Percentiles rank a stretch among this genome's conserved stretches.
phyloP scores from a whole-genome alignment of 2,797 vertebrate genomes.

The Austrolebias charrua region DNA sequence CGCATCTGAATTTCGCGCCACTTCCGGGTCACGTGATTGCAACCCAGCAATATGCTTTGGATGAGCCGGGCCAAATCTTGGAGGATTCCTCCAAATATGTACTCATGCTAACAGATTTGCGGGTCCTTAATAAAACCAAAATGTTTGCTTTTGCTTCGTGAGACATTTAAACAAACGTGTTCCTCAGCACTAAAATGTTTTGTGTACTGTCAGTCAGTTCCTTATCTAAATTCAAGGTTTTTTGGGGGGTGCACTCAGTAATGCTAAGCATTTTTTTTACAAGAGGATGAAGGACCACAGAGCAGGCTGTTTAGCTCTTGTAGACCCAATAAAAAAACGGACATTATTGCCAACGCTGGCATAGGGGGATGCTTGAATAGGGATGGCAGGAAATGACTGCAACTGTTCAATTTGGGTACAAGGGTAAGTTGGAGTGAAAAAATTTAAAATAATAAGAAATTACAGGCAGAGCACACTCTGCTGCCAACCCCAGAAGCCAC shows the following conservation, averaged over 20 bases:
- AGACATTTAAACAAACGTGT: slow-evolving; percentile 60
- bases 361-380: slow-evolving; percentile 51
- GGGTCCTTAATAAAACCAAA: slow-evolving; percentile 62
- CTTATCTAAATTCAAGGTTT: slow-evolving; percentile 40
- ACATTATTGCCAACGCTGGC: slow-evolving; percentile 56
- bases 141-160: slow-evolving; percentile 70
- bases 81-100: slow-evolving; percentile 62
- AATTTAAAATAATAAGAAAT: slow-evolving; percentile 25
- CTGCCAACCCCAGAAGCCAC: slow-evolving; percentile 78
- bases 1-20: too few relatives aligned
- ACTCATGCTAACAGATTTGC: slow-evolving; percentile 64
- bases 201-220: slow-evolving; percentile 36
- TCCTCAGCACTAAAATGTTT: slow-evolving; percentile 36
- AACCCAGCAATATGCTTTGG: slow-evolving; percentile 57
- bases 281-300: slow-evolving; percentile 24
- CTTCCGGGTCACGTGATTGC: too few relatives aligned
- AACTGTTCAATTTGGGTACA: slow-evolving; percentile 73
- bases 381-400: slow-evolving; percentile 71
- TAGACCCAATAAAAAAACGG: slow-evolving; percentile 33
- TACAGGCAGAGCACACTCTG: slow-evolving; percentile 70
- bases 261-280: slow-evolving; percentile 14
- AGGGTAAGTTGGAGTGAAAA: slow-evolving; percentile 69
- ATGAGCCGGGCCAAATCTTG: slow-evolving; percentile 66
- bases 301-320: slow-evolving; percentile 31
- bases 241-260: slow-evolving; percentile 25